A percentile compares a stretch with the other conserved stretches of the same genome.
Conservation (phyloP, 2,113 vertebrate species). For the Rhombomys opimus region DNA sequence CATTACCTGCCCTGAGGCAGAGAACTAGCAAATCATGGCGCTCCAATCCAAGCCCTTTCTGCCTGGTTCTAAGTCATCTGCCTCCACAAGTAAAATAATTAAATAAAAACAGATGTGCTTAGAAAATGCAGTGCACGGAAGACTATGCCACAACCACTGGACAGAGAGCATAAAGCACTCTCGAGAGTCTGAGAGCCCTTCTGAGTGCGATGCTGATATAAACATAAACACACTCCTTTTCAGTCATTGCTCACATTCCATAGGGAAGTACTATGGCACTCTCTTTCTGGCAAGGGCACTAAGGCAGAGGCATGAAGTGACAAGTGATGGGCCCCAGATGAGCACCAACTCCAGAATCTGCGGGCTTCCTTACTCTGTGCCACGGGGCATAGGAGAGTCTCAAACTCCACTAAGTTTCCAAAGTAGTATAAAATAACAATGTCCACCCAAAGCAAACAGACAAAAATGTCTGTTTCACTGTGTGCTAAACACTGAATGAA, state of each 20-base stretch:
- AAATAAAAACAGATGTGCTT: not conserved
- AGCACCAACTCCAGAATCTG: not conserved
- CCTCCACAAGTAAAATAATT: not conserved
- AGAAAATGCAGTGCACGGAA: not conserved
- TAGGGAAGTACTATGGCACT: not conserved
- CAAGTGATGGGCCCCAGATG: not conserved
- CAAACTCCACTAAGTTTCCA: not conserved
- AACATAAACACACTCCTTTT: not conserved
- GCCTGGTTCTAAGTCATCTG: not conserved
- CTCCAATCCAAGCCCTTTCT: not conserved
- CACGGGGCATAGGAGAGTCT: not conserved
- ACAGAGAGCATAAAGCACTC: not conserved
- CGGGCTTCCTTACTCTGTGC: not conserved
- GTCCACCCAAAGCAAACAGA: not conserved
- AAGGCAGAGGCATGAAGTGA: not conserved
- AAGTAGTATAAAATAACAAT: not conserved
- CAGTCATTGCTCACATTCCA: not conserved
- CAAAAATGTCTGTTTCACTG: not conserved
- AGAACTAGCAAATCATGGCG: not conserved
- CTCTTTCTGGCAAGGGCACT: not conserved
- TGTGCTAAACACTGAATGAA: not conserved
- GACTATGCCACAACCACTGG: not conserved
- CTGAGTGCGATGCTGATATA: not conserved
- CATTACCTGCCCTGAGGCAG: not conserved
- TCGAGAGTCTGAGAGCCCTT: not conserved